These are phyloP conservation scores for Gallinago jamesoni DNA, from an alignment of 2,113 vertebrate species.

Conservation along the genomic window DNA sequence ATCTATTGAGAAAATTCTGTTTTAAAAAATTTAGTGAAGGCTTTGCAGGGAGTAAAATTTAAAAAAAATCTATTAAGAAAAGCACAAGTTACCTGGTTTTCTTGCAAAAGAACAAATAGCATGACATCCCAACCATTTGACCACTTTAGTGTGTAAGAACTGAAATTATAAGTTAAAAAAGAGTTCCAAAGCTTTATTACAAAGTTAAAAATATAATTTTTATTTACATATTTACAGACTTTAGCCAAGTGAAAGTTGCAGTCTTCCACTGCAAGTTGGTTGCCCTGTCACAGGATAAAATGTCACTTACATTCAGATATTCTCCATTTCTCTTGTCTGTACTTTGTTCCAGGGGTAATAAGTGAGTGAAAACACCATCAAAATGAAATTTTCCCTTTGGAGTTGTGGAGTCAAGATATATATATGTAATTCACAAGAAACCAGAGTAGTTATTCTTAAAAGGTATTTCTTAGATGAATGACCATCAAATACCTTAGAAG, in stretches of 20 bases:
- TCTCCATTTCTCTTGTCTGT: neutral
- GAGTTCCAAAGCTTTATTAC: neutral
- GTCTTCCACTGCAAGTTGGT: neutral
- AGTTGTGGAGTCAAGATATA: neutral
- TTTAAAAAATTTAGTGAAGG: neutral
- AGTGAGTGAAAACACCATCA: neutral
- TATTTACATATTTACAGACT: neutral
- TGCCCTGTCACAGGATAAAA: neutral
- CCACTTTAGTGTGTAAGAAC: neutral
- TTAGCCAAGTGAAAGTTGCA: neutral
- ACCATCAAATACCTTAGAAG: neutral
- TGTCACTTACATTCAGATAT: neutral
- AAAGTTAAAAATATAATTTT: neutral
- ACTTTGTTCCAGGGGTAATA: neutral
- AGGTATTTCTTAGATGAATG: neutral
- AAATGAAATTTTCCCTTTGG: neutral
- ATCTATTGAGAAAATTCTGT: neutral
- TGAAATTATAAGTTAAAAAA: neutral
- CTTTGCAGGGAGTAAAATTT: neutral
- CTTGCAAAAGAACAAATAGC: neutral
- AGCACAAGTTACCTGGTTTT: neutral
- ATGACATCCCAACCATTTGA: neutral
- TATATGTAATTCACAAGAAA: neutral
- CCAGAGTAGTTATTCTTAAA: neutral
- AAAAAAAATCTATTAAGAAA: neutral